Percentiles rank a stretch among this genome's conserved stretches.
Evolutionary conservation across 2,888 invertebrate species (phyloP).

Genomic region (Pseudolycoriella hygida): DNA sequence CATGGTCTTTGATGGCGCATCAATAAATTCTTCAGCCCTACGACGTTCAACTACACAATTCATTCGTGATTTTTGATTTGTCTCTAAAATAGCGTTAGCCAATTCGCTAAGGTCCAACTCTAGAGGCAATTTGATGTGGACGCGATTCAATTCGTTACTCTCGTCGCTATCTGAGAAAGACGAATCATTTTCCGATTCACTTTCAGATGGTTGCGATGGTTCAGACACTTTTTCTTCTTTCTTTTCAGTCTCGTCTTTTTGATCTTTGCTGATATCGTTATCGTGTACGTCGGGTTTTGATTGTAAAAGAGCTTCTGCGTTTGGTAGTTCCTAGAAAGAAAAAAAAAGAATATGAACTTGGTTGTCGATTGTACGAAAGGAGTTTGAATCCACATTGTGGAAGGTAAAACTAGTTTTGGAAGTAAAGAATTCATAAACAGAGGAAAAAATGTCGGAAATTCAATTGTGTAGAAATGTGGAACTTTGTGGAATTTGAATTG

Average conservation of each 20-base stretch:
- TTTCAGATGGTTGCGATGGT: slow-evolving; percentile 12
- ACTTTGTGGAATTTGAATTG: too few species aligned
- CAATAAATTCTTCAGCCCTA: slow-evolving; percentile 64
- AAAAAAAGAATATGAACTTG: background rate
- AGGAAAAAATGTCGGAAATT: too few species aligned
- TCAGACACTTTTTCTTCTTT: slow-evolving; percentile 12
- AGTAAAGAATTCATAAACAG: too few species aligned
- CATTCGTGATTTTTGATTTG: slow-evolving; percentile 65
- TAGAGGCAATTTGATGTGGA: slow-evolving; percentile 54
- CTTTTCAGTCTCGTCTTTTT: slow-evolving; percentile 8
- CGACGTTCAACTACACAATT: slow-evolving; percentile 82
- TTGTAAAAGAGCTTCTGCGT: slow-evolving; percentile 24
- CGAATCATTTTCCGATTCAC: slow-evolving; percentile 31
- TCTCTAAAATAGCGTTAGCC: slow-evolving; percentile 53
- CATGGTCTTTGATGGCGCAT: slow-evolving; percentile 48
- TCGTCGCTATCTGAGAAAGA: slow-evolving; percentile 39
- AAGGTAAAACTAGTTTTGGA: too few species aligned
- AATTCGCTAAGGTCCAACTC: slow-evolving; percentile 71
- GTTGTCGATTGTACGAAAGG: too few species aligned
- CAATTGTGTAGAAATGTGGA: too few species aligned
- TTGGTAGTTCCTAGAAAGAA: slow-evolving; percentile 25
- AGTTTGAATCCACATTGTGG: too few species aligned
- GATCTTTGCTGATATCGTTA: slow-evolving; percentile 6
- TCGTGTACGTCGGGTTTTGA: slow-evolving; percentile 3
- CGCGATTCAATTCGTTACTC: slow-evolving; percentile 36